These are phyloP conservation scores for Naja naja DNA, from an alignment of 2,113 vertebrate genomes.

Conservation along the genomic window DNA sequence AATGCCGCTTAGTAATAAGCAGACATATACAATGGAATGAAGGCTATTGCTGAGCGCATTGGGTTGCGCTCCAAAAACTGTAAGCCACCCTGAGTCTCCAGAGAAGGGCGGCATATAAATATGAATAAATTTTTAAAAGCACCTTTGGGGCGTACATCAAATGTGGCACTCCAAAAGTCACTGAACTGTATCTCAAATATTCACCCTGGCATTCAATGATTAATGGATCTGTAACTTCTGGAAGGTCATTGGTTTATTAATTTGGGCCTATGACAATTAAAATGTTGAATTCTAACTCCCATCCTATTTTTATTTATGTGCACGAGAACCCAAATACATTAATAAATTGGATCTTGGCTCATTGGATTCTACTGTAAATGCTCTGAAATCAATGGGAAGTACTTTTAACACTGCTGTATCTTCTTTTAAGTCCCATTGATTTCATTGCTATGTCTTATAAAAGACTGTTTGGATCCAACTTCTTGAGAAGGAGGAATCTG, in stretches of 20 bases:
- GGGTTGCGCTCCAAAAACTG: too few species aligned
- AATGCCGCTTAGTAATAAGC: too few species aligned
- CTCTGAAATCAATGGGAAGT: neutral
- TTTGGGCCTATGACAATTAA: neutral
- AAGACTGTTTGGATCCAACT: neutral
- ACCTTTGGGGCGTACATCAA: neutral
- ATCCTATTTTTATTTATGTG: neutral
- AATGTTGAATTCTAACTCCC: neutral
- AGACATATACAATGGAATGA: too few species aligned
- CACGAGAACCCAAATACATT: neutral
- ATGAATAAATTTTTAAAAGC: too few species aligned
- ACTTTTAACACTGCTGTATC: neutral
- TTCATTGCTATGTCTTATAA: neutral
- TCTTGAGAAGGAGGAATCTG: conserved; percentile 1
- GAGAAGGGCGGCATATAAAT: too few species aligned
- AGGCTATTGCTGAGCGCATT: too few species aligned
- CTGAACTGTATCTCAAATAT: neutral
- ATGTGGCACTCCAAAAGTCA: neutral
- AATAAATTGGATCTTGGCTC: neutral
- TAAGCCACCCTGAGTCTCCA: too few species aligned
- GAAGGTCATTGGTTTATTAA: neutral
- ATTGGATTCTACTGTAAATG: neutral
- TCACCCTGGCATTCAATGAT: neutral
- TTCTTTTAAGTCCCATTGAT: neutral
- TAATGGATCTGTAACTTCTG: neutral